Evolutionary conservation across 2,113 vertebrate genomes (phyloP).

Genomic region (Etheostoma spectabile): DNA sequence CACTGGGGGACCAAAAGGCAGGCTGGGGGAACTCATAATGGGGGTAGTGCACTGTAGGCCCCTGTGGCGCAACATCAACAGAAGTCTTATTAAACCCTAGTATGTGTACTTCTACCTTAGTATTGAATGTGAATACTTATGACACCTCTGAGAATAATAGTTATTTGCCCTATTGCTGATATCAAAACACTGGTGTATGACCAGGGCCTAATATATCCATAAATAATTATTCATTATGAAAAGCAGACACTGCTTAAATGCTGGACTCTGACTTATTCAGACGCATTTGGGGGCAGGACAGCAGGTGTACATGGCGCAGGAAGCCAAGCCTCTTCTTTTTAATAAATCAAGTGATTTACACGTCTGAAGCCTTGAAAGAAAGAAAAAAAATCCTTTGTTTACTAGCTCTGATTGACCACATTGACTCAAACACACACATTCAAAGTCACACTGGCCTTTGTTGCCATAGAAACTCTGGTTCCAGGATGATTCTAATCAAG

Average conservation of each 20-base stretch:
- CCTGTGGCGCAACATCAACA: no score
- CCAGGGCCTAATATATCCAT: not conserved
- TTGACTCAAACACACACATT: conserved; percentile 21
- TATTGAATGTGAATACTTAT: no score
- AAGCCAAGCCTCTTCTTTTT: not conserved
- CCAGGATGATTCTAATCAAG: conserved; percentile 66
- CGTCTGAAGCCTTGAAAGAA: not conserved
- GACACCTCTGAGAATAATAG: no score
- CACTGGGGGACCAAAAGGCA: no score
- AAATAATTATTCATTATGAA: no score
- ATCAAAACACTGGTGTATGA: not conserved
- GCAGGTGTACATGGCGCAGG: not conserved
- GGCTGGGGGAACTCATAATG: no score
- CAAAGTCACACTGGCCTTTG: conserved; percentile 51
- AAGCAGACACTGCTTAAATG: not conserved
- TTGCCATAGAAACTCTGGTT: conserved; percentile 79
- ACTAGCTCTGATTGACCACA: conserved; percentile 46
- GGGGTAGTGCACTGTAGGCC: no score
- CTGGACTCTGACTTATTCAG: not conserved
- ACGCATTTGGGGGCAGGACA: not conserved
- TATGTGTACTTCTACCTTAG: no score
- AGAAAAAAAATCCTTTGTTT: conserved; percentile 46
- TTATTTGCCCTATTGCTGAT: not conserved
- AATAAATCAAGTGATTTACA: not conserved
- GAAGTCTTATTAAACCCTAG: no score